Evolutionary conservation across 2,113 vertebrate species (phyloP), one percentile per base, ranked within the genome.

Genomic region (Gobio gobio): DNA sequence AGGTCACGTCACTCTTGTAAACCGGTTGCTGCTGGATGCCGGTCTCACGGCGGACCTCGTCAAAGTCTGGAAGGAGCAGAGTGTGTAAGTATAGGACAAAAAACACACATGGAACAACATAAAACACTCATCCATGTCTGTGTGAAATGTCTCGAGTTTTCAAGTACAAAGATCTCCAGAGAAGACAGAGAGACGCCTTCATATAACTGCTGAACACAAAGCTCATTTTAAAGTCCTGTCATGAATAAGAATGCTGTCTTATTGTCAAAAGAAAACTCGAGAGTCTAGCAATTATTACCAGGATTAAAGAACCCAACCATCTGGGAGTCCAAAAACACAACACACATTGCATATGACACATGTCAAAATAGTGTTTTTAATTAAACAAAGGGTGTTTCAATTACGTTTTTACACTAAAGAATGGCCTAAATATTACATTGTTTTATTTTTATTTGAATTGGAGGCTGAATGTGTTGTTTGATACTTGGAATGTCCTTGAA

Each of bases 1-100:
- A 99, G 98, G 98, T 92, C 98, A 98, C 81, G 92, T 91, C 20
- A 96, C 96, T 87, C 93, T 99, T 87, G 92, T 99, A 89, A 95
- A 96, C 81, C 95, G 97, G 90, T 90, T 97, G 88, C 94, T 99
- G 83, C 90, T 99, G 89, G 98, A 99, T 90, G 98, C 98, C 36
- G 97, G 96, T 82, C 94, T 99, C 91, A 98, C 98, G 70, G 92
- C 93, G 89, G 97, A 99, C 47, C 96, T 99, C 88, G 96, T 93
- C 56, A 93, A 95, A 87, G 92, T 97, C 56, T 99, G 98, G 98
- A 97, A 93, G 84, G 95, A 97, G 81, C 92, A 97, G 87, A 92
- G 92, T 47, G 90, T 96, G 98, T 99, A 92, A 97, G 98, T 92
- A n/a, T 70, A 36, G 4, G 13, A 54, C 14, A 22, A 20, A 36